phyloP scores from a whole-genome alignment of 1,140 invertebrate genomes.

The Dendrolimus kikuchii region DNA sequence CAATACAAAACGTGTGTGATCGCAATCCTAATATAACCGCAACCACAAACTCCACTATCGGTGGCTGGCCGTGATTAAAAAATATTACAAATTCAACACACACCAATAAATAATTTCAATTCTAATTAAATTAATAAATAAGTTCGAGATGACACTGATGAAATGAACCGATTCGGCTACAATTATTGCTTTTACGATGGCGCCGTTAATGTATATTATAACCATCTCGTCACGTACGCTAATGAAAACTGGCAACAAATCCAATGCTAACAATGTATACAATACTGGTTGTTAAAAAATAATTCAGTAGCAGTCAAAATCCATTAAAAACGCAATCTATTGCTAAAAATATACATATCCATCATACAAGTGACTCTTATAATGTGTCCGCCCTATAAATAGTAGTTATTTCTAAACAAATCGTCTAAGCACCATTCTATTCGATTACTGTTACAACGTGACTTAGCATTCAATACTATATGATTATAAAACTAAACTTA shows the following conservation, averaged over 20 bases:
- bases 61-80: constrained; percentile 2
- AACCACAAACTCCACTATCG: constrained; percentile 9
- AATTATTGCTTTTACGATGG: constrained; percentile 32
- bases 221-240: constrained; percentile 4
- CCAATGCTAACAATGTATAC: constrained; percentile 14
- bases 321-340: constrained; percentile 18
- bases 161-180: constrained; percentile 15
- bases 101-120: constrained; percentile 65
- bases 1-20: constrained; percentile 69
- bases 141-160: constrained; percentile 28
- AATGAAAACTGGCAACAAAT: constrained; percentile 33
- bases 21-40: constrained; percentile 57
- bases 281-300: constrained; percentile 14
- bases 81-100: constrained; percentile 65
- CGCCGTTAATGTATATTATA: no score
- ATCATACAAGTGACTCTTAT: constrained; percentile 25
- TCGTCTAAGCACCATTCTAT: constrained; percentile 70
- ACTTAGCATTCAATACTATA: constrained; percentile 63
- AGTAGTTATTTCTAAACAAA: constrained; percentile 55
- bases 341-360: constrained; percentile 27
- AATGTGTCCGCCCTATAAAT: constrained; percentile 44
- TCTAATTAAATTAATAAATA: constrained; percentile 62
- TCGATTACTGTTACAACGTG: constrained; percentile 62
- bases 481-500: constrained; percentile 53
- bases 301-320: constrained; percentile 8